Evolutionary conservation across 2,888 invertebrate species (phyloP).

Genomic region (Acleris laterana): DNA sequence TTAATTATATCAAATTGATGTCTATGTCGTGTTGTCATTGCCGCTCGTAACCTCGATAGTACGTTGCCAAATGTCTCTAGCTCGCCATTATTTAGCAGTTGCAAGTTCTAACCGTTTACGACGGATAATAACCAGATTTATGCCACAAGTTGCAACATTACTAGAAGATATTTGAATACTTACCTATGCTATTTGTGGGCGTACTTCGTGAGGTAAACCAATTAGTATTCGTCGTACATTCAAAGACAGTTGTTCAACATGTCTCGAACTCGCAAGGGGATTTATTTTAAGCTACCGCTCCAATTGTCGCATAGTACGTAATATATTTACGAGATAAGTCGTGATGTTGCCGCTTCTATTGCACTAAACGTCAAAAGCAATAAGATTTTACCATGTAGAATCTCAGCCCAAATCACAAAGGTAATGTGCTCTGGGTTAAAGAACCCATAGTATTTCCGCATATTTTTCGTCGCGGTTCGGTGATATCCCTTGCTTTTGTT

Average conservation of each 20-base stretch:
- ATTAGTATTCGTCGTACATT: conserved; percentile 64
- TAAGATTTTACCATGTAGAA: too few species aligned
- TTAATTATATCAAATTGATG: conserved; percentile 8
- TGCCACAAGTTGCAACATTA: conserved; percentile 21
- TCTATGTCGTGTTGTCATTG: conserved; percentile 12
- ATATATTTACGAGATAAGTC: not conserved
- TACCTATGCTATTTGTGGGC: conserved; percentile 27
- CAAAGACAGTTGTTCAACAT: conserved; percentile 42
- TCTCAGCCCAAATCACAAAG: too few species aligned
- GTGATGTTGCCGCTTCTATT: not conserved
- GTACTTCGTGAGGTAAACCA: conserved; percentile 52
- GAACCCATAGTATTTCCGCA: too few species aligned
- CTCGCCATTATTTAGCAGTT: conserved; percentile 12
- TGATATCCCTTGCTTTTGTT: not conserved
- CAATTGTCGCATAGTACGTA: conserved; percentile 32
- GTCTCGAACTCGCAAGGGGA: conserved; percentile 34
- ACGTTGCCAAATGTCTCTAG: conserved; percentile 10
- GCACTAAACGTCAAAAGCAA: not conserved
- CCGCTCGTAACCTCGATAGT: conserved; percentile 1
- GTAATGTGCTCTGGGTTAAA: too few species aligned
- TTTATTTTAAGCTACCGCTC: conserved; percentile 14
- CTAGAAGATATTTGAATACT: conserved; percentile 28
- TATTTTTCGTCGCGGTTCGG: too few species aligned
- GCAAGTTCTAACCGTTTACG: conserved; percentile 17
- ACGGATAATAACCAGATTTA: conserved; percentile 19